These are phyloP conservation scores for Drosophila ustulata DNA, from an alignment of 2,888 invertebrate genomes.

Conservation along the genomic window DNA sequence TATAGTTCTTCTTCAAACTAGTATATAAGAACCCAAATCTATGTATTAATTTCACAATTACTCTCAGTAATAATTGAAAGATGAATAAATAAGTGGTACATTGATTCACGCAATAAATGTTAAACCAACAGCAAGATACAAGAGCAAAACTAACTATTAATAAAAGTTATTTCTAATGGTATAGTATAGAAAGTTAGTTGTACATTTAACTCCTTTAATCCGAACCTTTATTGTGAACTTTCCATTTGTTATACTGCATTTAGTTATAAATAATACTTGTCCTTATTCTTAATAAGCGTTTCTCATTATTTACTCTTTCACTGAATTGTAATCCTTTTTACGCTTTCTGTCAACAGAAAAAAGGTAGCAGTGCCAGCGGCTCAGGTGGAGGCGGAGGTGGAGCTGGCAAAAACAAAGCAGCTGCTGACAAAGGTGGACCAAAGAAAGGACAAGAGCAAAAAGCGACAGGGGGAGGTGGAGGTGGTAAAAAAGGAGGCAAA, in stretches of 20 bases:
- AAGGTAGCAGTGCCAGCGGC: slow-evolving; percentile 68
- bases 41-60: too few species aligned
- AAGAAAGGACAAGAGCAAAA: slow-evolving; percentile 82
- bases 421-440: slow-evolving; percentile 66
- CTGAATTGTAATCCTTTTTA: slow-evolving; percentile 47
- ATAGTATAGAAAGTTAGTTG: not conserved
- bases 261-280: slow-evolving; percentile 18
- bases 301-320: slow-evolving; percentile 48
- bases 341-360: slow-evolving; percentile 72
- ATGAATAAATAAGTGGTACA: too few species aligned
- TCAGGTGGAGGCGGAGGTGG: slow-evolving; percentile 44
- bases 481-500: slow-evolving; percentile 83
- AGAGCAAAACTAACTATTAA: too few species aligned
- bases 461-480: slow-evolving; percentile 64
- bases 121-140: too few species aligned
- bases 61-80: too few species aligned
- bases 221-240: not conserved
- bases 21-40: too few species aligned
- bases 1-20: not conserved
- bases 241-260: not conserved
- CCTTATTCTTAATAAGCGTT: slow-evolving; percentile 41
- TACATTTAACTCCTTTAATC: not conserved
- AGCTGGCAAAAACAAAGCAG: slow-evolving; percentile 73
- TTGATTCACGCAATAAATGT: too few species aligned
- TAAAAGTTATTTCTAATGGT: too few species aligned